phyloP scores from a whole-genome alignment of 1,140 invertebrate genomes.

The Myzus persicae region DNA sequence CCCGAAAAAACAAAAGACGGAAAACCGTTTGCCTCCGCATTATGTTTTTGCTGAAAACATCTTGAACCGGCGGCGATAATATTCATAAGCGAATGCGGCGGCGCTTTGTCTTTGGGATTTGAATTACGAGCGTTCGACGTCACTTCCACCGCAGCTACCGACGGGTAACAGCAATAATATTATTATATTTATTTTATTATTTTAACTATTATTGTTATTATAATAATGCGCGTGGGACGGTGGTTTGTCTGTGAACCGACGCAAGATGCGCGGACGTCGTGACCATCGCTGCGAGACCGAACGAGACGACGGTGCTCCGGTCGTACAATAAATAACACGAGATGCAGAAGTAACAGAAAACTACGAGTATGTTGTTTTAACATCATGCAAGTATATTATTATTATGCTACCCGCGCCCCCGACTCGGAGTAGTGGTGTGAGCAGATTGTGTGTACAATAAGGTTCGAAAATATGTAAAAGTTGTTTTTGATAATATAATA shows the following conservation, averaged over 20 bases:
- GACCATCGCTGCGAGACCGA: not conserved
- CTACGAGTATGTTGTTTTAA: too few species aligned
- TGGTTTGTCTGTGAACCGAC: conserved; percentile 14
- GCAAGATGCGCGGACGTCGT: not conserved
- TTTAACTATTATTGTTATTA: not conserved
- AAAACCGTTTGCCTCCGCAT: not conserved
- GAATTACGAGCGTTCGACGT: conserved; percentile 46
- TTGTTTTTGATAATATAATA: too few species aligned
- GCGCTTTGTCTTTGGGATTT: conserved; percentile 18
- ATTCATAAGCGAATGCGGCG: conserved; percentile 14
- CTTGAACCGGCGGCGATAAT: conserved; percentile 49
- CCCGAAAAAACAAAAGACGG: conserved; percentile 32
- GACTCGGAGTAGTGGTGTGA: not conserved
- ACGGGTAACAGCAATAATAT: not conserved
- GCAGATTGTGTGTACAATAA: too few species aligned
- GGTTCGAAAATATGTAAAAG: not conserved
- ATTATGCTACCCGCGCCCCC: too few species aligned
- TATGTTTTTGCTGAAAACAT: conserved; percentile 38
- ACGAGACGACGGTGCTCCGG: not conserved
- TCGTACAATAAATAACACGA: not conserved
- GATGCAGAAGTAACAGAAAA: not conserved
- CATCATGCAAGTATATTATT: too few species aligned
- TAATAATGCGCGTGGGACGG: not conserved
- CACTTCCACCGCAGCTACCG: not conserved
- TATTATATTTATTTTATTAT: not conserved